These are phyloP conservation scores for Agrilus mali DNA, from an alignment of 2,888 invertebrate species.

Conservation along the genomic window DNA sequence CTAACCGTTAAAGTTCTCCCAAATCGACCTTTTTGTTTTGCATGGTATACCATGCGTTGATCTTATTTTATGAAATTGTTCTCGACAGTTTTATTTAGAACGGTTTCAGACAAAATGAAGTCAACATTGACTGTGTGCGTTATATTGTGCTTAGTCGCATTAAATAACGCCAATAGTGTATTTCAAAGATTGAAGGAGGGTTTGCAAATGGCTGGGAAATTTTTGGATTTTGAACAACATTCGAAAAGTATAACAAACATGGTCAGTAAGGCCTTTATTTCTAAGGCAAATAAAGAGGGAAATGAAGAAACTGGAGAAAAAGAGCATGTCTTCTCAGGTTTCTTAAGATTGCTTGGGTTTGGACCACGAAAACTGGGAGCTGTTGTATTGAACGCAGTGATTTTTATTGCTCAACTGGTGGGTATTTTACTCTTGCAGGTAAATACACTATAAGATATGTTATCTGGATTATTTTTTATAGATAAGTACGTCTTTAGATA, in stretches of 20 bases:
- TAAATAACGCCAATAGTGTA: too few relatives aligned
- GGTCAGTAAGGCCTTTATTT: conserved; percentile 42
- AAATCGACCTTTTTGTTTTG: too few relatives aligned
- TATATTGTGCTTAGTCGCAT: too few relatives aligned
- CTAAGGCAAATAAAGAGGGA: conserved; percentile 16
- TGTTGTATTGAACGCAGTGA: conserved; percentile 68
- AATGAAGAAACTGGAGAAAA: conserved; percentile 20
- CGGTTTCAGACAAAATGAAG: too few relatives aligned
- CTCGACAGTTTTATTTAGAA: too few relatives aligned
- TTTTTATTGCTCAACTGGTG: conserved; percentile 77
- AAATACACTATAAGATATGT: not conserved
- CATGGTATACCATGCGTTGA: too few relatives aligned
- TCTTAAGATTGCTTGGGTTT: conserved; percentile 61
- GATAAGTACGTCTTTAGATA: conserved; percentile 47
- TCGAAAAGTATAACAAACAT: conserved; percentile 48
- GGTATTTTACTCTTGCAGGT: conserved; percentile 21
- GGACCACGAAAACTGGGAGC: conserved; percentile 67
- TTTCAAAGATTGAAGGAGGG: conserved; percentile 33
- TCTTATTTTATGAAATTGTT: too few relatives aligned
- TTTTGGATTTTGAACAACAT: conserved; percentile 31
- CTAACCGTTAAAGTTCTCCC: too few relatives aligned
- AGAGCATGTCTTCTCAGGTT: conserved; percentile 36
- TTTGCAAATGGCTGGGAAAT: conserved; percentile 36
- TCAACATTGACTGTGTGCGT: too few relatives aligned
- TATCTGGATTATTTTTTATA: conserved; percentile 26